Percentiles rank a stretch among this genome's conserved stretches.
phyloP scores from a whole-genome alignment of 2,888 invertebrate species.

The Pachycephus smyrnensis region DNA sequence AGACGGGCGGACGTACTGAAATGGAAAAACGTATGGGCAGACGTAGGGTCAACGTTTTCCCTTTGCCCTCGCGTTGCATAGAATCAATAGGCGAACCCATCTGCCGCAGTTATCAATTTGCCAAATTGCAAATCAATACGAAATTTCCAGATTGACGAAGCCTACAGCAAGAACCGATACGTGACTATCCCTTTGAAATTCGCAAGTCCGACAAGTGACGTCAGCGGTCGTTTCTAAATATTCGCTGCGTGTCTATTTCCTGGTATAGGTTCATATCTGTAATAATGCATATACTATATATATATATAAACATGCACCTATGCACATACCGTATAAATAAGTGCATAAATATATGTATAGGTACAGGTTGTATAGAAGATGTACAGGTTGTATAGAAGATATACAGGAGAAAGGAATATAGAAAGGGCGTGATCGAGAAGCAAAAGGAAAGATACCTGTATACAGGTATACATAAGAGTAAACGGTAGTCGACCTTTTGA shows the following conservation, averaged over 20 bases:
- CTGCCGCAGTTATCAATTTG: slow-evolving; percentile 62
- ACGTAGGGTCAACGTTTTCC: neutral
- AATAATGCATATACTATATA: neutral
- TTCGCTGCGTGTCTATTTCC: neutral
- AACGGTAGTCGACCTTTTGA: neutral
- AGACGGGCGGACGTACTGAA: slow-evolving; percentile 6
- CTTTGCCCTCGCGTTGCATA: slow-evolving; percentile 11
- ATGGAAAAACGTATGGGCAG: neutral
- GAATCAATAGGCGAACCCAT: slow-evolving; percentile 33
- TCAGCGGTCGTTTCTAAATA: neutral
- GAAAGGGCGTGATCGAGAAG: neutral
- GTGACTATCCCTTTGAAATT: neutral
- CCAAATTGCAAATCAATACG: slow-evolving; percentile 61
- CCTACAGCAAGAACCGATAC: neutral
- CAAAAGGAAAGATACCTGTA: neutral
- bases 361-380: neutral
- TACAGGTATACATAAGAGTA: neutral
- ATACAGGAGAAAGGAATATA: neutral
- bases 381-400: neutral
- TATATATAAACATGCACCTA: neutral
- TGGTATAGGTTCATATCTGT: neutral
- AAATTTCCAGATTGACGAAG: slow-evolving; percentile 25
- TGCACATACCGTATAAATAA: neutral
- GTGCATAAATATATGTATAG: neutral
- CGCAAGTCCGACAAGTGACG: neutral